Conservation (phyloP, 2,888 invertebrate genomes). For the Hofmannophila pseudospretella region DNA sequence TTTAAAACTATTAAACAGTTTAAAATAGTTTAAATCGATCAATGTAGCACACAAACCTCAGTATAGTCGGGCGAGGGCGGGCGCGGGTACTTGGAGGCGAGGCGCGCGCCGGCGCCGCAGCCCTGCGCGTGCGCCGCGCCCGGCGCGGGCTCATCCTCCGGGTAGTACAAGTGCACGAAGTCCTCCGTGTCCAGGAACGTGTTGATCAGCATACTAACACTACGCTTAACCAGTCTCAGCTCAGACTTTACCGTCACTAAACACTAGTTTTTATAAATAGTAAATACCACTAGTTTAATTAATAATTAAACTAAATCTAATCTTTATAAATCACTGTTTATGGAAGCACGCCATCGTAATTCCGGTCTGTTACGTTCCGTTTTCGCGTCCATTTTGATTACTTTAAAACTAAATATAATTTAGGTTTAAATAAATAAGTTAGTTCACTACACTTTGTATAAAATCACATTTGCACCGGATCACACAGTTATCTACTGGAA, state of each 20-base stretch:
- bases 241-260: conserved; percentile 54
- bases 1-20: no score
- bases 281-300: not conserved
- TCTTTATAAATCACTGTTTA: conserved; percentile 36
- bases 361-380: conserved; percentile 58
- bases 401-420: conserved; percentile 38
- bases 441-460: conserved; percentile 58
- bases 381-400: conserved; percentile 23
- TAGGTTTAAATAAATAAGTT: conserved; percentile 24
- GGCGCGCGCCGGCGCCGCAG: conserved; percentile 66
- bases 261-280: conserved; percentile 20
- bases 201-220: conserved; percentile 69
- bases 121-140: conserved; percentile 54
- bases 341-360: conserved; percentile 58
- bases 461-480: conserved; percentile 62
- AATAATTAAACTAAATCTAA: no score
- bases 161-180: conserved; percentile 73
- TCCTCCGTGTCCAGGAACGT: conserved; percentile 75
- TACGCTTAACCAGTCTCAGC: conserved; percentile 56
- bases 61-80: conserved; percentile 60
- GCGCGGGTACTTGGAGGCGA: conserved; percentile 63
- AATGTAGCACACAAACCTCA: conserved; percentile 60
- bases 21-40: no score
- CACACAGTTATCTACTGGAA: conserved; percentile 46
- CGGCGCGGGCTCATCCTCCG: conserved; percentile 65